phyloP scores from a whole-genome alignment of 1,140 invertebrate species.

The Danaus melanippus region DNA sequence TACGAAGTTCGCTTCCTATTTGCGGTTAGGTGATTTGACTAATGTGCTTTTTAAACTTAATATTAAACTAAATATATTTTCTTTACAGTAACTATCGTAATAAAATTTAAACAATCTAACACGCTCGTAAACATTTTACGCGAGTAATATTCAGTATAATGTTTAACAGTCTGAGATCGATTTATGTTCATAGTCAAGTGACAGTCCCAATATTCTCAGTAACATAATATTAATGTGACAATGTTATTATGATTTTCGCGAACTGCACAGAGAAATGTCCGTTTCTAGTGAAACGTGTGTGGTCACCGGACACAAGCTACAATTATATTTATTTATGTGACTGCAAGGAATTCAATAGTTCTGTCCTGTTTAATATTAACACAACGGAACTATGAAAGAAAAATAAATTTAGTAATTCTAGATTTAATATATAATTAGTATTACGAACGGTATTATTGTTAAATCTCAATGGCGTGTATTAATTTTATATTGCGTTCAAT shows the following conservation, averaged over 20 bases:
- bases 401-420: too few species aligned
- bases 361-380: too few species aligned
- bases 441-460: too few species aligned
- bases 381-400: too few species aligned
- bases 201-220: slow-evolving; percentile 35
- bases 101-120: too few species aligned
- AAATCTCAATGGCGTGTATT: too few species aligned
- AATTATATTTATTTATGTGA: slow-evolving; percentile 9
- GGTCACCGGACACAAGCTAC: slow-evolving; percentile 39
- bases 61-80: neutral
- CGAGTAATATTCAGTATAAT: slow-evolving; percentile 11
- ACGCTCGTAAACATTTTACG: slow-evolving; percentile 10
- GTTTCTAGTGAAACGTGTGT: slow-evolving; percentile 32
- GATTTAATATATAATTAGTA: too few species aligned
- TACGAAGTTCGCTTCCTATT: slow-evolving; percentile 6
- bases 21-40: slow-evolving; percentile 1
- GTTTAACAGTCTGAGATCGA: too few species aligned
- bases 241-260: neutral
- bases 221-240: slow-evolving; percentile 19
- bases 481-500: too few species aligned
- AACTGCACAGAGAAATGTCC: slow-evolving; percentile 31
- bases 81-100: too few species aligned
- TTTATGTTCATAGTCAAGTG: too few species aligned
- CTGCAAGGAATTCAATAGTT: too few species aligned
- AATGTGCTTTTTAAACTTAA: neutral